phyloP scores from a whole-genome alignment of 2,113 vertebrate genomes.

The Lophura nycthemera region DNA sequence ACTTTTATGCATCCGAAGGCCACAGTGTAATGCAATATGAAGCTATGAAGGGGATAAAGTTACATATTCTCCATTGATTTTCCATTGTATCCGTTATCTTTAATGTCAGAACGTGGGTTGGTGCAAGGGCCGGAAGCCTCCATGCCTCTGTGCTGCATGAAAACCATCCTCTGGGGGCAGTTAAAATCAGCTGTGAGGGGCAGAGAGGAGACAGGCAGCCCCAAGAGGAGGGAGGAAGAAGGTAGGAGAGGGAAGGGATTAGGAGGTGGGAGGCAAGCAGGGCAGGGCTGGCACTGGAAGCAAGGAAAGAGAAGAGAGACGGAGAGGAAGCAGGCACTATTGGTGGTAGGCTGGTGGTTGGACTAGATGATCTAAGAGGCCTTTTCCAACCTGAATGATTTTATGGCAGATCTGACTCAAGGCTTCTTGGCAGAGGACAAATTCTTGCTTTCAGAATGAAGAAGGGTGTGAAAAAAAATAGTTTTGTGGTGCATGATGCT shows the following conservation, averaged over 20 bases:
- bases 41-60: slow-evolving; percentile 58
- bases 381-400: too few species aligned
- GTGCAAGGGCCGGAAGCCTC: slow-evolving; percentile 69
- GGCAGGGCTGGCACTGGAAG: background rate
- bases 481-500: rapidly evolving
- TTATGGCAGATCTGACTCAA: background rate
- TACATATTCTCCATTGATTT: slow-evolving; percentile 71
- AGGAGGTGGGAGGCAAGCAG: background rate
- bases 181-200: slow-evolving; percentile 39
- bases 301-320: background rate
- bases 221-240: background rate
- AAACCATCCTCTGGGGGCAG: slow-evolving; percentile 28
- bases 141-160: slow-evolving; percentile 38
- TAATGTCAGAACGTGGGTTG: slow-evolving; percentile 67
- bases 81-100: slow-evolving; percentile 69
- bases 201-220: slow-evolving; percentile 46
- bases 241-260: background rate
- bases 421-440: background rate
- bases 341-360: too few species aligned
- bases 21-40: slow-evolving; percentile 57
- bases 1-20: slow-evolving; percentile 56
- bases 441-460: background rate
- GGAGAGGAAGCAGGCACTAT: background rate
- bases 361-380: too few species aligned
- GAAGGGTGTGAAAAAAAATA: background rate